Evolutionary conservation across 1,140 invertebrate genomes (phyloP).

Genomic region (Saccostrea glomerata): DNA sequence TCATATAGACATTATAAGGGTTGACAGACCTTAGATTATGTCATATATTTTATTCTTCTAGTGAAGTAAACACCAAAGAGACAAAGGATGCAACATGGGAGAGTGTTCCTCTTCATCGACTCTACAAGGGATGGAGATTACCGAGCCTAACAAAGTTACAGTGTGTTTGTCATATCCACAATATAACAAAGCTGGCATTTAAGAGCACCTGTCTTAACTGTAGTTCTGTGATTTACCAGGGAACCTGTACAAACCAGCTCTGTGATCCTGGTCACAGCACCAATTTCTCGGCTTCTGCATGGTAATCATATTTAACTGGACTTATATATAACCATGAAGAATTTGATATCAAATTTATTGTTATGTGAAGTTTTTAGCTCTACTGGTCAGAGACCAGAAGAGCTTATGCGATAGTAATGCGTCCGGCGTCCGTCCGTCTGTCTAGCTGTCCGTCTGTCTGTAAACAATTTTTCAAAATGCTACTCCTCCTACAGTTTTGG

Average conservation of each 20-base stretch:
- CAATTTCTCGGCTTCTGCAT: background rate
- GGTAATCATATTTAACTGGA: background rate
- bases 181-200: background rate
- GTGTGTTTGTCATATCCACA: slow-evolving; percentile 14
- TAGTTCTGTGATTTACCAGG: background rate
- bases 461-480: no score
- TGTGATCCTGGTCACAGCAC: slow-evolving; percentile 11
- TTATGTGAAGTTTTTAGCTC: background rate
- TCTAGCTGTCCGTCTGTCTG: no score
- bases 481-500: no score
- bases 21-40: background rate
- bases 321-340: background rate
- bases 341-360: background rate
- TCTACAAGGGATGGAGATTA: background rate
- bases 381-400: no score
- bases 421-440: no score
- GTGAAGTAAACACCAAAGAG: background rate
- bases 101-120: background rate
- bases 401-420: no score
- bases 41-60: background rate
- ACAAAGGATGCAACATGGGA: background rate
- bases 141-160: background rate
- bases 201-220: slow-evolving; percentile 8
- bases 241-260: background rate
- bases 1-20: background rate